These are phyloP conservation scores for Dasysyrphus albostriatus DNA, from an alignment of 2,888 invertebrate species.

Conservation along the genomic window DNA sequence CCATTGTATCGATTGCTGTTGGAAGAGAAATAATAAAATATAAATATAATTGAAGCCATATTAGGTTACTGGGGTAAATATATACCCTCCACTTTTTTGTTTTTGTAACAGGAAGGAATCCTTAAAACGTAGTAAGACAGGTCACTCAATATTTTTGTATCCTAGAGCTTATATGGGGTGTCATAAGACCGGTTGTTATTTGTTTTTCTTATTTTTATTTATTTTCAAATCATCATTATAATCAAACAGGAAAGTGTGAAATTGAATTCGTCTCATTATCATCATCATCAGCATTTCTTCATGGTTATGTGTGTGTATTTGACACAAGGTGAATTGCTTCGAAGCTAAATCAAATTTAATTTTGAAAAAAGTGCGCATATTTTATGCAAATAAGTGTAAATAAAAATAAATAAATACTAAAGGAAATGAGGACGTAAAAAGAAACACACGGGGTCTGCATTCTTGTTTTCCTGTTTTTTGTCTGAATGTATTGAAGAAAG, in stretches of 20 bases:
- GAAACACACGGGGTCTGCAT: background rate
- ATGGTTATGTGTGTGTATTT: background rate
- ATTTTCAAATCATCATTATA: slow-evolving; percentile 11
- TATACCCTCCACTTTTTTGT: background rate
- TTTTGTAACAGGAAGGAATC: slow-evolving; percentile 14
- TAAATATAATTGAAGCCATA: slow-evolving; percentile 52
- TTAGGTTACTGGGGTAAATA: slow-evolving; percentile 64
- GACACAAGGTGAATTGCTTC: slow-evolving; percentile 48
- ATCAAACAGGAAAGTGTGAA: slow-evolving; percentile 33
- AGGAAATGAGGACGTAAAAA: slow-evolving; percentile 21
- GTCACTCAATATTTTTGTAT: slow-evolving; percentile 2
- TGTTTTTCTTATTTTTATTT: background rate
- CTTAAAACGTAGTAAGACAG: slow-evolving; percentile 29
- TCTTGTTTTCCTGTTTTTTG: slow-evolving; percentile 52
- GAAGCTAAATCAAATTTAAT: slow-evolving; percentile 40
- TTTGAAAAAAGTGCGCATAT: slow-evolving; percentile 67
- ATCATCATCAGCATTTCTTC: background rate
- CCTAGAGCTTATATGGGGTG: background rate
- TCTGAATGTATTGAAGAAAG: slow-evolving; percentile 10
- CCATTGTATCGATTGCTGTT: slow-evolving; percentile 58
- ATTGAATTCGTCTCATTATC: slow-evolving; percentile 46
- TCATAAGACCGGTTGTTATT: slow-evolving; percentile 25
- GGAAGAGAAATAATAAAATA: slow-evolving; percentile 15
- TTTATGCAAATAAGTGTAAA: slow-evolving; percentile 62
- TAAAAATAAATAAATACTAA: slow-evolving; percentile 42